A percentile compares a stretch with the other conserved stretches of the same genome.
Conservation (phyloP, 2,888 invertebrate species). For the Platycheirus rosarum region DNA sequence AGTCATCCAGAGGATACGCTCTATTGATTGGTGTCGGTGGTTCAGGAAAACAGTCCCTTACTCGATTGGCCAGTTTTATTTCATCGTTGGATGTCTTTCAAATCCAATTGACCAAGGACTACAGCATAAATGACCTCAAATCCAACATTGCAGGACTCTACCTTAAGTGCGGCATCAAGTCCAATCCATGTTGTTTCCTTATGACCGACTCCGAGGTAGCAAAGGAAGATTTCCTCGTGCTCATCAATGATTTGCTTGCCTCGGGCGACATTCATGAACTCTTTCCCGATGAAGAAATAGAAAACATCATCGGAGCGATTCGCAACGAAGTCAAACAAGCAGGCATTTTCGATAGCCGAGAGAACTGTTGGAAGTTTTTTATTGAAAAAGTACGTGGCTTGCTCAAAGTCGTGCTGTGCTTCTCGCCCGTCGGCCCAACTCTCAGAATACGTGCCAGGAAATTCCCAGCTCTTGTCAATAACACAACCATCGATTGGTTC, state of each 20-base stretch:
- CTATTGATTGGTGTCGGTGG: conserved; percentile 97
- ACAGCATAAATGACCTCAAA: conserved; percentile 91
- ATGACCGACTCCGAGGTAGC: conserved; percentile 97
- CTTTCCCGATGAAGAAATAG: conserved; percentile 94
- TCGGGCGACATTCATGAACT: conserved; percentile 97
- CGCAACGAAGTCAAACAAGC: conserved; percentile 90
- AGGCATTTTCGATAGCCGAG: conserved; percentile 92
- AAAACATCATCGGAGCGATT: conserved; percentile 91
- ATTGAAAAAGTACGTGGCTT: conserved; percentile 93
- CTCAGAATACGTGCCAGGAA: conserved; percentile 93
- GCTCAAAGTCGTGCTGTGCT: conserved; percentile 91
- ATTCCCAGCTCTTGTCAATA: conserved; percentile 96
- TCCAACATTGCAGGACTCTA: conserved; percentile 89
- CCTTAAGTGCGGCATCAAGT: conserved; percentile 93
- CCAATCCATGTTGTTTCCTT: conserved; percentile 91
- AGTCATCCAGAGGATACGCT: conserved; percentile 95
- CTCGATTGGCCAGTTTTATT: conserved; percentile 94
- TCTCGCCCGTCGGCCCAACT: conserved; percentile 96
- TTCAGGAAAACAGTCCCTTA: conserved; percentile 96
- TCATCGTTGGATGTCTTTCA: conserved; percentile 96
- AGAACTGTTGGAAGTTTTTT: conserved; percentile 98
- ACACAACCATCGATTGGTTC: conserved; percentile 97
- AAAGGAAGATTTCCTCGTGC: conserved; percentile 94
- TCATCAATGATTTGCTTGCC: conserved; percentile 96
- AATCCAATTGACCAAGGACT: conserved; percentile 95